Conservation (phyloP, 1,140 invertebrate genomes). For the Conus ventricosus region DNA sequence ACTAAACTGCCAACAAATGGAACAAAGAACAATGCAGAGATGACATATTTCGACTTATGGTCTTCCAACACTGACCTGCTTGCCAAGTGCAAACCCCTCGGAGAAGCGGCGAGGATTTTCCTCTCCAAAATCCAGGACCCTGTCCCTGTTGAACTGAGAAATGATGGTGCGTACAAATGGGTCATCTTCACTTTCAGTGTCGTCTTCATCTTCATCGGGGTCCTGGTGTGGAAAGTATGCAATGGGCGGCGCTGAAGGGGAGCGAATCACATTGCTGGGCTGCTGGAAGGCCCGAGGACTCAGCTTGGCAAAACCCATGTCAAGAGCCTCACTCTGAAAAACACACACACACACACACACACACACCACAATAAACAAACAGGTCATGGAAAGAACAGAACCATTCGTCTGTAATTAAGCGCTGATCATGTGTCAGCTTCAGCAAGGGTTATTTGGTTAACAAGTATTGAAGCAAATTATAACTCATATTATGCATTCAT, state of each 20-base stretch:
- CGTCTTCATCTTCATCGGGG: conserved; percentile 50
- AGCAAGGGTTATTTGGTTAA: no score
- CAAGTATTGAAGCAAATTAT: no score
- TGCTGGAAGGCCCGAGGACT: conserved; percentile 65
- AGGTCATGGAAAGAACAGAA: not conserved
- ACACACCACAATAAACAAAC: not conserved
- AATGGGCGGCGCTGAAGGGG: conserved; percentile 68
- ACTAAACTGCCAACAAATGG: no score
- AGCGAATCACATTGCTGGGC: conserved; percentile 45
- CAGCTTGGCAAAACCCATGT: conserved; percentile 57
- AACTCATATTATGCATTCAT: no score
- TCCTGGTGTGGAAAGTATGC: conserved; percentile 54
- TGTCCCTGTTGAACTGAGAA: conserved; percentile 50
- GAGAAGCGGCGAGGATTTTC: conserved; percentile 50
- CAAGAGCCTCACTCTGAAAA: conserved; percentile 51
- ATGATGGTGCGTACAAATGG: conserved; percentile 48
- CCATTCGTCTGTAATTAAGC: no score
- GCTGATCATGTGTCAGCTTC: no score
- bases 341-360: no score
- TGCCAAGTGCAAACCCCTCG: conserved; percentile 44
- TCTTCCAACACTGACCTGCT: conserved; percentile 40
- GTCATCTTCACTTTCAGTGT: conserved; percentile 55
- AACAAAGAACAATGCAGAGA: no score
- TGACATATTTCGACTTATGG: no score
- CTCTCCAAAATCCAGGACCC: conserved; percentile 38